Evolutionary conservation across 2,797 vertebrate genomes (phyloP).

Genomic region (Mus caroli): DNA sequence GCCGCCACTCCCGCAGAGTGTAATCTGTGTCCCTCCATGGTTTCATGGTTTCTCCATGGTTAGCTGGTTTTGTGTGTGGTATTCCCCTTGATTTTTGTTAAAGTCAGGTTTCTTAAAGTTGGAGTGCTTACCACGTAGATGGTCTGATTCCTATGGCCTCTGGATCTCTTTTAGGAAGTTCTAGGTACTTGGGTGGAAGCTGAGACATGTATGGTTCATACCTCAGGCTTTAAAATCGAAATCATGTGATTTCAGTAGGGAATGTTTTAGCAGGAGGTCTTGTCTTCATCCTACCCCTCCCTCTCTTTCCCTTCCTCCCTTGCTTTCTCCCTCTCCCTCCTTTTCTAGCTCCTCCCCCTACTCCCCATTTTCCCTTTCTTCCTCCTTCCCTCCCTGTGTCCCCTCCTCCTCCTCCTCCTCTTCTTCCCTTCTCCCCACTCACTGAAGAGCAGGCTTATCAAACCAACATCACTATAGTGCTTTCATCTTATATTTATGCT

Average conservation of each 20-base stretch:
- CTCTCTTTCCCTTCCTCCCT: too few relatives aligned
- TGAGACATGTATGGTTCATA: too few relatives aligned
- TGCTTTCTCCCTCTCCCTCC: neutral
- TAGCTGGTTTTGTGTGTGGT: neutral
- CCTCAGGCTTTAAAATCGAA: too few relatives aligned
- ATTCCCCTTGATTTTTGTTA: neutral
- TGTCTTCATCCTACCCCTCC: neutral
- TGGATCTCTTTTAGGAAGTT: neutral
- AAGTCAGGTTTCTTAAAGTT: neutral
- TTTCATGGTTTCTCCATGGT: neutral
- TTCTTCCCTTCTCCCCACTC: neutral
- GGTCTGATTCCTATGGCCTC: too few relatives aligned
- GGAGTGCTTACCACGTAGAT: neutral
- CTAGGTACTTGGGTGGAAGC: neutral
- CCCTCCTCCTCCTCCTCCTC: too few relatives aligned
- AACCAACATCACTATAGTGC: neutral
- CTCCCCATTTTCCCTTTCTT: neutral
- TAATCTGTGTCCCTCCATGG: neutral
- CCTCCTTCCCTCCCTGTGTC: neutral
- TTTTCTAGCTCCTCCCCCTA: too few relatives aligned
- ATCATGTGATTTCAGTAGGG: neutral
- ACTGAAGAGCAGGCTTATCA: neutral
- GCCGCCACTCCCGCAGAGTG: neutral
- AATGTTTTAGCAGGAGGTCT: neutral
- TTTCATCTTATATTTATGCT: neutral